Evolutionary conservation across 1,140 invertebrate species (phyloP), one percentile per base, ranked within the genome.

Genomic region (Hycleus phaleratus): DNA sequence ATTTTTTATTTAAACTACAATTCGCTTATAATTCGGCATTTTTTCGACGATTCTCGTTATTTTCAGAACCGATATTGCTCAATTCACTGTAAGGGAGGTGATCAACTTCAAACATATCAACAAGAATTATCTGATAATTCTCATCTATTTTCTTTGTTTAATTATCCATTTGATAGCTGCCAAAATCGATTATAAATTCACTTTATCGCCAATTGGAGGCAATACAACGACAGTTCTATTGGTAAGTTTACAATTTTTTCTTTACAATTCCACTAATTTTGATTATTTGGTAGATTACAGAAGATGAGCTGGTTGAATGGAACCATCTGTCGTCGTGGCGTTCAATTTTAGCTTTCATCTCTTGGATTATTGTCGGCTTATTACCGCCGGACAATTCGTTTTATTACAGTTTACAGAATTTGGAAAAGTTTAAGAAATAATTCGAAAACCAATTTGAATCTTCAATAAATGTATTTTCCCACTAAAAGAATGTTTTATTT

Each of bases 281-380:
- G 43, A 26, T 54, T 69, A 64, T 59, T 46, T 72, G 72, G 66
- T 73, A 38, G 18, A 18, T 18, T 1, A 70, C 64, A 1, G 53
- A 47, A 38, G 50, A 43, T 9, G 70, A 74, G 51, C 47, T 73
- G 18, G 61, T 58, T 18, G 61, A 63, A 10, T 74, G 72, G 72
- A 72, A 68, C 47, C 67, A 71, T 47, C 48, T 74, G 52, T 74
- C 72, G 6, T 52, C 72, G 8, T 71, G 69, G 65, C 61, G 71
- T 44, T 62, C 69, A 3, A 58, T 71, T 26, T 56, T 72, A 24
- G 72, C 70, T 9, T 68, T 73, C 46, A 54, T 66, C 7, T 69
- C 68, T 39, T 74, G 71, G 72, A 64, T 74, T 6, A 58, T 74
- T 40, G 59, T 73, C 8, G 69, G 68, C 0, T 59, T 72, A 18